These are phyloP conservation scores for Troglohyphantes excavatus DNA, from an alignment of 2,888 invertebrate genomes.

Conservation along the genomic window DNA sequence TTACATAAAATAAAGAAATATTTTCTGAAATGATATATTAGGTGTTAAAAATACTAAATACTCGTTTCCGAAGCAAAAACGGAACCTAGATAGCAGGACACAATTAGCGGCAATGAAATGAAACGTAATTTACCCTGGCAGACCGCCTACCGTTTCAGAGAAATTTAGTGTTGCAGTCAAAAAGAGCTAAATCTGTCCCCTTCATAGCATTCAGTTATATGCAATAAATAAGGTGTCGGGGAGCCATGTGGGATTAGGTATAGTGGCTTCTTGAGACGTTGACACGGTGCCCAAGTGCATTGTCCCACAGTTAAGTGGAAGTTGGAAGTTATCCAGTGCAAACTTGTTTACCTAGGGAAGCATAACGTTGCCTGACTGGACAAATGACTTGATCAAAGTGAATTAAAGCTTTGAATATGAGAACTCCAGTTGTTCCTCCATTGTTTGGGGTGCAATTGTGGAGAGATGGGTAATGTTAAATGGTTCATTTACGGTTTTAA, in stretches of 20 bases:
- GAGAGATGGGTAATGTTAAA: no score
- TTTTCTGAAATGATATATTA: no score
- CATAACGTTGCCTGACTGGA: background rate
- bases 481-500: no score
- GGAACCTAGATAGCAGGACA: no score
- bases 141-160: slow-evolving; percentile 8
- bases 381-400: background rate
- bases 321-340: slow-evolving; percentile 51
- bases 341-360: slow-evolving; percentile 20
- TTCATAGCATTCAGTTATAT: slow-evolving; percentile 31
- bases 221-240: slow-evolving; percentile 48
- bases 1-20: no score
- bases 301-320: slow-evolving; percentile 56
- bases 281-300: slow-evolving; percentile 55
- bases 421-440: no score
- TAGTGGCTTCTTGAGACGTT: slow-evolving; percentile 50
- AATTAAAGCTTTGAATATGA: background rate
- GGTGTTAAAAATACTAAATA: no score
- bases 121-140: slow-evolving; percentile 25
- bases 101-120: slow-evolving; percentile 3
- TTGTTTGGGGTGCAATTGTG: no score
- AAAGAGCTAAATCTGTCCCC: slow-evolving; percentile 56
- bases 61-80: no score
- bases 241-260: slow-evolving; percentile 30
- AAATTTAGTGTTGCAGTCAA: slow-evolving; percentile 10